Evolutionary conservation across 2,797 vertebrate species (phyloP).

Genomic region (Gila robusta): DNA sequence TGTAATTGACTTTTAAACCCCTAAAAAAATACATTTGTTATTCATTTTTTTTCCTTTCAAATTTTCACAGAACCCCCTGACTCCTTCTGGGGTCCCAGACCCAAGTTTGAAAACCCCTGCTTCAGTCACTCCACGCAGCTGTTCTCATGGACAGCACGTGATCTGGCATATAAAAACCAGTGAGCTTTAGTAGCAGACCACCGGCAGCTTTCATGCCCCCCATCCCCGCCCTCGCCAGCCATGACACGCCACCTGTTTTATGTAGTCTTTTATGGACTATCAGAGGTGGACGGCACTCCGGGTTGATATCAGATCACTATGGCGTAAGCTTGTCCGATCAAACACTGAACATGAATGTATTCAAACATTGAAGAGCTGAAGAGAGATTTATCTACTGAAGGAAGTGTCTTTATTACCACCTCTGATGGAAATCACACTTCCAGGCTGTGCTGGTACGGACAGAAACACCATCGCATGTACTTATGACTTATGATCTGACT

Average conservation of each 20-base stretch:
- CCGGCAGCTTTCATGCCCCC: neutral
- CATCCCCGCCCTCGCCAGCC: neutral
- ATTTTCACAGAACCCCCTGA: neutral
- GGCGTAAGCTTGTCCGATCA: constrained; percentile 2
- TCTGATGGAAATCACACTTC: constrained; percentile 25
- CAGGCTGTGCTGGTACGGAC: constrained; percentile 20
- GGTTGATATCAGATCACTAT: neutral
- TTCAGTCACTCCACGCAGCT: constrained; percentile 17
- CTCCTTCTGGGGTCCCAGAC: neutral
- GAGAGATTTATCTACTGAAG: constrained; percentile 49
- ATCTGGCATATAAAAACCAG: constrained; percentile 39
- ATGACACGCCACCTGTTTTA: constrained; percentile 48
- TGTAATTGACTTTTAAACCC: neutral
- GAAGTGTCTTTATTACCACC: constrained; percentile 44
- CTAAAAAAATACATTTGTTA: neutral
- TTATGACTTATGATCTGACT: constrained; percentile 37
- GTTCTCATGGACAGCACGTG: constrained; percentile 27
- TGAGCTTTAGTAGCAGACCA: constrained; percentile 32
- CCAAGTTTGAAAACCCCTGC: neutral
- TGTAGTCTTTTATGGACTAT: constrained; percentile 45
- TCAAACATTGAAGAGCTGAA: neutral
- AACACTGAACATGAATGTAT: constrained; percentile 1
- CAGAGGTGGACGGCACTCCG: constrained; percentile 3
- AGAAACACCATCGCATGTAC: constrained; percentile 1
- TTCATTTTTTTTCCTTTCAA: neutral